A percentile compares a stretch with the other conserved stretches of the same genome.
Conservation (phyloP, 1,140 invertebrate genomes). For the Anoplophora glabripennis region DNA sequence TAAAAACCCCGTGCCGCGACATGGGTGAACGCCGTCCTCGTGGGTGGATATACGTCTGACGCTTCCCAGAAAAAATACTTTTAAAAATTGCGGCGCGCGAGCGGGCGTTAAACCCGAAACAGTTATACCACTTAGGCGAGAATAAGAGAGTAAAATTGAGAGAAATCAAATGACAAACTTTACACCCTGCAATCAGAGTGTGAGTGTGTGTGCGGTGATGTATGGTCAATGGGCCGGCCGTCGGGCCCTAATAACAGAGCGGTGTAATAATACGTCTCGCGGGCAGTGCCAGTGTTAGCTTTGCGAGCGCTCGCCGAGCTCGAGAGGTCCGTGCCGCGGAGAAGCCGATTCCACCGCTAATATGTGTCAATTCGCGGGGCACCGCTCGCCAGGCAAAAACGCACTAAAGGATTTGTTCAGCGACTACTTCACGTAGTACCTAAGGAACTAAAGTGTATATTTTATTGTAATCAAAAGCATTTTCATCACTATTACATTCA, state of each 20-base stretch:
- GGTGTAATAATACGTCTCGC: slow-evolving; percentile 40
- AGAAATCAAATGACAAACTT: slow-evolving; percentile 41
- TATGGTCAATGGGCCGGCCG: slow-evolving; percentile 38
- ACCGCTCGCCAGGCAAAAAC: too few species aligned
- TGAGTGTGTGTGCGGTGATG: slow-evolving; percentile 33
- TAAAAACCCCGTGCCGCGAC: too few species aligned
- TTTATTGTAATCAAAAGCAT: too few species aligned
- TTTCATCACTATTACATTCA: too few species aligned
- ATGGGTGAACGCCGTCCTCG: background rate
- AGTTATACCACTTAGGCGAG: slow-evolving; percentile 10
- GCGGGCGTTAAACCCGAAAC: background rate
- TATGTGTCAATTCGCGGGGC: slow-evolving; percentile 37
- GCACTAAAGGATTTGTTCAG: too few species aligned
- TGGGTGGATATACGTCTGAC: background rate
- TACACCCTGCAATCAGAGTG: slow-evolving; percentile 40
- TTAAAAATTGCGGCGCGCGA: background rate
- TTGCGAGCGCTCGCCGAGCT: slow-evolving; percentile 21
- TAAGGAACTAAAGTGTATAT: too few species aligned
- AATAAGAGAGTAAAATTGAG: slow-evolving; percentile 27
- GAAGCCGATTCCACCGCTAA: slow-evolving; percentile 15
- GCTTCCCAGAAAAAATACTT: too few species aligned
- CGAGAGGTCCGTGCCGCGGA: slow-evolving; percentile 4
- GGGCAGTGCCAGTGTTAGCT: slow-evolving; percentile 39
- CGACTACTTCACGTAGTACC: too few species aligned
- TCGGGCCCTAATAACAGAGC: slow-evolving; percentile 42